Base-by-base conservation (phyloP, 2,888 invertebrate species). In the Synergus itoensis region DNA sequence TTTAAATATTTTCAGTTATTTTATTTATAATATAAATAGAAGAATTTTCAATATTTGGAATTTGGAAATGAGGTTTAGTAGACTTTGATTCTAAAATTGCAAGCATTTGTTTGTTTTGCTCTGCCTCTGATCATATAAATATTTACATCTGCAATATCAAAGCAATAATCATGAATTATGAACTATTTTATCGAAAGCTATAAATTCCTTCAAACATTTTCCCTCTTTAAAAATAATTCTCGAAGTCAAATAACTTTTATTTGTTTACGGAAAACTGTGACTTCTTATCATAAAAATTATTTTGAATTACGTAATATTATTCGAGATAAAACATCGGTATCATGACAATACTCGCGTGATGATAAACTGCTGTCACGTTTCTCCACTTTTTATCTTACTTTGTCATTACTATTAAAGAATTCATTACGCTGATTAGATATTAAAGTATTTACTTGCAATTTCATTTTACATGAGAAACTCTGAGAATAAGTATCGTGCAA, bases 351-450 rank as follows among this genome's bases (percentile, higher is more conserved):
- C 69, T 69, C 69, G 69, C 69, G 69, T 48, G 69, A 69, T 69
- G 69, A 69, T 69, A 53, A 69, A 69, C 69, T 40, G 18, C 9
- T 69, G 69, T 69, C 69, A 69, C 69, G 69, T 69, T 69, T 69
- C 9, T 48, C 14, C 16, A 48, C 9, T 69, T 48, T 45, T 28
- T 28, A 69, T 69, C 48, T 48, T 16, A 48, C 48, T 45, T 69
- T 69, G 69, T 69, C 45, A 69, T 48, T 69, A 69, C 14, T 45
- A 69, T 69, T 69, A n/a, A 69, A 69, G 69, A 69, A 69, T 69
- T 69, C 69, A 28, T 48, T 45, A 69, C 21, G 8, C 69, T 45
- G 69, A 48, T 28, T 69, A 69, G 48, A 48, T 45, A 45, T 67
- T 21, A 14, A 18, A 18, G 14, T 45, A 67, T 36, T 28, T 28